phyloP scores from a whole-genome alignment of 2,113 vertebrate species.

The Thamnophis sirtalis region DNA sequence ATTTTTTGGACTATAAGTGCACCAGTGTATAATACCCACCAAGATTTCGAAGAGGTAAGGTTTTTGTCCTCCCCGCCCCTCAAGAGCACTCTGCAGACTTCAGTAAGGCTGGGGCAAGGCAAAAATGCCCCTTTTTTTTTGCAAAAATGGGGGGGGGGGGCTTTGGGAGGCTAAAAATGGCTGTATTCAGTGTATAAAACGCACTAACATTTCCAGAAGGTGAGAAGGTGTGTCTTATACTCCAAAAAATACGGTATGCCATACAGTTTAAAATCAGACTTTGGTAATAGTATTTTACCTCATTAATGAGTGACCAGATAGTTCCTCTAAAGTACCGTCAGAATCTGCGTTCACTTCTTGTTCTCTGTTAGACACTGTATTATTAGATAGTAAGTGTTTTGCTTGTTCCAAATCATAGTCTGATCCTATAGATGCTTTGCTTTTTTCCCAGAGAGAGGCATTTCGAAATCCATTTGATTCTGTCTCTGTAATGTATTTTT shows the following conservation, averaged over 20 bases:
- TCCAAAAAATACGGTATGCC: background rate
- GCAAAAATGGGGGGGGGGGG: too few relatives aligned
- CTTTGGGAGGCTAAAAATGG: too few relatives aligned
- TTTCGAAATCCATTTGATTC: slow-evolving; percentile 65
- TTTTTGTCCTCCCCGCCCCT: too few relatives aligned
- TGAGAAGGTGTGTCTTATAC: too few relatives aligned
- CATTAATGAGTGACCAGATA: slow-evolving; percentile 70
- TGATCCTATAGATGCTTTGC: slow-evolving; percentile 68
- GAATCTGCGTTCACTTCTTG: slow-evolving; percentile 68
- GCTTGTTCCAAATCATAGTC: slow-evolving; percentile 69
- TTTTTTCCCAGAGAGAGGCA: slow-evolving; percentile 71
- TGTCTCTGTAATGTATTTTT: slow-evolving; percentile 55
- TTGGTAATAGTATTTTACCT: slow-evolving; percentile 69
- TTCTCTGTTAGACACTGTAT: slow-evolving; percentile 65
- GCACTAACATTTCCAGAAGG: too few relatives aligned
- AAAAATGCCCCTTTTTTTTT: too few relatives aligned
- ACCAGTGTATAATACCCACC: too few relatives aligned
- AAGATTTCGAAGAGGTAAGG: too few relatives aligned
- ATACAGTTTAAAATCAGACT: background rate
- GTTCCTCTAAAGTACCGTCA: slow-evolving; percentile 71
- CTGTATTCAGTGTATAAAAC: too few relatives aligned
- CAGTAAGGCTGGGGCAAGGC: too few relatives aligned
- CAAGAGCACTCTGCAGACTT: too few relatives aligned
- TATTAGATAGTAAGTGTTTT: slow-evolving; percentile 64
- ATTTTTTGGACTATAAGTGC: too few relatives aligned